Evolutionary conservation across 1,140 invertebrate species (phyloP).

Genomic region (Trichomalopsis sarcophagae): DNA sequence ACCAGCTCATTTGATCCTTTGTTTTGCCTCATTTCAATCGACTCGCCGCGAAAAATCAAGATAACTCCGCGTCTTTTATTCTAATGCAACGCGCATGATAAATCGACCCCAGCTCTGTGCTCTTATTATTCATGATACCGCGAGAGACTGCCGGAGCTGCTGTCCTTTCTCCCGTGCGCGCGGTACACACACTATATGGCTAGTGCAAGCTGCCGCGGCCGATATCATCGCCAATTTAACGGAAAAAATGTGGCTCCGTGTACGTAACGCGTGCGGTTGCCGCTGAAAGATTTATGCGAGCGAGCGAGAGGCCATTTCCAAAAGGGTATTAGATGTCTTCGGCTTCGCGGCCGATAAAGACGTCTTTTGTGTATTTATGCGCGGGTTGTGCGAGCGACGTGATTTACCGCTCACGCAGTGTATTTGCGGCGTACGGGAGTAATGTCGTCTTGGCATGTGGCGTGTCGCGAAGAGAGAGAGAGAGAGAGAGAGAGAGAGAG

Average conservation of each 20-base stretch:
- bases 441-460: background rate
- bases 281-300: constrained; percentile 10
- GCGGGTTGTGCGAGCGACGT: background rate
- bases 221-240: constrained; percentile 44
- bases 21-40: background rate
- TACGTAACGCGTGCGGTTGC: background rate
- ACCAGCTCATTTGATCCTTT: constrained; percentile 5
- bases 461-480: background rate
- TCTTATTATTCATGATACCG: constrained; percentile 32
- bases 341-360: constrained; percentile 27
- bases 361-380: constrained; percentile 44
- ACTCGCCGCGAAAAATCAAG: constrained; percentile 14
- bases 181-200: background rate
- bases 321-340: constrained; percentile 41
- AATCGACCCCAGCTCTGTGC: constrained; percentile 5
- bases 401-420: constrained; percentile 4
- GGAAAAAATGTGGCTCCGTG: constrained; percentile 10
- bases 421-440: background rate
- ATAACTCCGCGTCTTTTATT: constrained; percentile 17
- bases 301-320: constrained; percentile 4
- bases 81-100: constrained; percentile 17
- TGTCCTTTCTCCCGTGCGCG: constrained; percentile 13
- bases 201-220: background rate
- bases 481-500: no score
- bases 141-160: background rate